These are phyloP conservation scores for Hepsetus odoe DNA, from an alignment of 2,113 vertebrate species.

Conservation along the genomic window DNA sequence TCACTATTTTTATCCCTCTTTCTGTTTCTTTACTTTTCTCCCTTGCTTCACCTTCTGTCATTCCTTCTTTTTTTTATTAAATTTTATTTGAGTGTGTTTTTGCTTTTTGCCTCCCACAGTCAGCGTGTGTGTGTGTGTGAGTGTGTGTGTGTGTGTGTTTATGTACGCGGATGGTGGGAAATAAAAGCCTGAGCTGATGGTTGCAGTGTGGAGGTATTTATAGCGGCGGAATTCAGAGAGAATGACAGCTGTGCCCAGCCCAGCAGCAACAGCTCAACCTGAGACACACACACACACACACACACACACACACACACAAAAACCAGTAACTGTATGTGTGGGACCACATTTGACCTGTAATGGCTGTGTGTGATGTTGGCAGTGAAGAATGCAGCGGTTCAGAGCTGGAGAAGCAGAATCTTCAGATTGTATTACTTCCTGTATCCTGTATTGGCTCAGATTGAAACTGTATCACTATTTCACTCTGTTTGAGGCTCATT, in stretches of 20 bases:
- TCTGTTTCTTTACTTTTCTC: background rate
- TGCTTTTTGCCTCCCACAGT: slow-evolving; percentile 29
- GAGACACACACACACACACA: slow-evolving; percentile 24
- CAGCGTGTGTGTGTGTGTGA: slow-evolving; percentile 38
- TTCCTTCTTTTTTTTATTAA: slow-evolving; percentile 17
- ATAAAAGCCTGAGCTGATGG: slow-evolving; percentile 28
- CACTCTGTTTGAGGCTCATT: background rate
- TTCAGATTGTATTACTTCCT: background rate
- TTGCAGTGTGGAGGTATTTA: slow-evolving; percentile 39
- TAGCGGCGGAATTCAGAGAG: slow-evolving; percentile 43
- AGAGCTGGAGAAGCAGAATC: background rate
- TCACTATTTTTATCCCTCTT: background rate
- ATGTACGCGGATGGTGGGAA: slow-evolving; percentile 27
- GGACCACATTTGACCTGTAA: background rate
- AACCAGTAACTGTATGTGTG: background rate
- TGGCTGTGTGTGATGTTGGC: background rate
- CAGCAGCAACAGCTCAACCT: slow-evolving; percentile 39
- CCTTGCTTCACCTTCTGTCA: background rate
- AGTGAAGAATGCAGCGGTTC: background rate
- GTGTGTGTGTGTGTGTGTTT: too few species aligned
- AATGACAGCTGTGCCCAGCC: slow-evolving; percentile 53
- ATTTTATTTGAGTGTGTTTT: slow-evolving; percentile 26
- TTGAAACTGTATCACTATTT: background rate
- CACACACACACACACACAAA: slow-evolving; percentile 3
- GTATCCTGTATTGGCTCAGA: background rate